phyloP scores from a whole-genome alignment of 2,797 vertebrate species.

The Tamandua tetradactyla region DNA sequence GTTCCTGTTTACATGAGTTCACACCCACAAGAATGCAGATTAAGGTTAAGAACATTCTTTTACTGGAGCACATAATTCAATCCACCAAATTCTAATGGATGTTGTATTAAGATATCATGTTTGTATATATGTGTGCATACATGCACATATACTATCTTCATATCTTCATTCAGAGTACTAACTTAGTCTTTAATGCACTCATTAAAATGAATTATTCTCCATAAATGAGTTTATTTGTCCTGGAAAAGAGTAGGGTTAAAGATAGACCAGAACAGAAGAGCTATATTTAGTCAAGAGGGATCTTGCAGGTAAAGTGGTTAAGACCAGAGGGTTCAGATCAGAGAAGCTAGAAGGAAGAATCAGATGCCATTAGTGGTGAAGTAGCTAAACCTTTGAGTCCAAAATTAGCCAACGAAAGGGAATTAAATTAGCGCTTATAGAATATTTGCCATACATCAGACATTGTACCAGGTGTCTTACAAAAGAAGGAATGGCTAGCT shows the following conservation, averaged over 20 bases:
- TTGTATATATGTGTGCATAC: not conserved
- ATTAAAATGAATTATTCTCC: conserved; percentile 32
- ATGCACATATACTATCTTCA: not conserved
- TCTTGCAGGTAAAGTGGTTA: not conserved
- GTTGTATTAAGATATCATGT: not conserved
- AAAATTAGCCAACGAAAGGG: not conserved
- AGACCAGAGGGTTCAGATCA: not conserved
- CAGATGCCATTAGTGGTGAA: not conserved
- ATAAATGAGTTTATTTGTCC: conserved; percentile 3
- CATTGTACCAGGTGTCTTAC: not conserved
- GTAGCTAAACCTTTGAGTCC: not conserved
- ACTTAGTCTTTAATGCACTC: conserved; percentile 15
- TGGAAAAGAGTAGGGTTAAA: not conserved
- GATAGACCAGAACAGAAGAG: conserved; percentile 14
- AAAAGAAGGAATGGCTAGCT: not conserved
- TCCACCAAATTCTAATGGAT: not conserved
- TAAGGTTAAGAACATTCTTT: no score
- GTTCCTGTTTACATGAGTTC: no score
- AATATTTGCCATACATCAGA: conserved; percentile 33
- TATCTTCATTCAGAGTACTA: not conserved
- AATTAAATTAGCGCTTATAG: not conserved
- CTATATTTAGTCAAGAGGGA: conserved; percentile 19
- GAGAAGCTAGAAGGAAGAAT: conserved; percentile 31
- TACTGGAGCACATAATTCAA: no score
- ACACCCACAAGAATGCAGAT: no score